These are phyloP conservation scores for Philopedon plagiatum DNA, from an alignment of 2,888 invertebrate genomes.

Conservation along the genomic window DNA sequence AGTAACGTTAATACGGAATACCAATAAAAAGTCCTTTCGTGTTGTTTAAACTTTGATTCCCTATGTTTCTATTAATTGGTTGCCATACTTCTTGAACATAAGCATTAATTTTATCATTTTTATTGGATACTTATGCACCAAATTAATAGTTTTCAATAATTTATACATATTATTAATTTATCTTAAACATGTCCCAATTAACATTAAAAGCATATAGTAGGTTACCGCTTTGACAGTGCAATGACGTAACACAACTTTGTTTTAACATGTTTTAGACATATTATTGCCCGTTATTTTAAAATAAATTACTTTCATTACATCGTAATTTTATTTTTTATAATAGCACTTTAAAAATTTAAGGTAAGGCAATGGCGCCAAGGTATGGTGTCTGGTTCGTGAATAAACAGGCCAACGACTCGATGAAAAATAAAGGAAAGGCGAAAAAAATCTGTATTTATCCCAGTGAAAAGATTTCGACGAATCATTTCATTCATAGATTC, in stretches of 20 bases:
- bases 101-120: constrained; percentile 15
- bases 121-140: neutral
- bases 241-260: neutral
- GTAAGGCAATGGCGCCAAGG: too few species aligned
- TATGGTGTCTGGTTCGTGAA: too few species aligned
- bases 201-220: neutral
- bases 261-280: too few species aligned
- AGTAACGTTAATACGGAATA: neutral
- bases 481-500: too few species aligned
- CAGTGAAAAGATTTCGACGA: too few species aligned
- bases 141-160: neutral
- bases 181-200: constrained; percentile 3
- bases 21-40: neutral
- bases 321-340: too few species aligned
- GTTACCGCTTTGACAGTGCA: neutral
- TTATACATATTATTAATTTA: neutral
- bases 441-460: too few species aligned
- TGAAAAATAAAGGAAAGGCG: too few species aligned
- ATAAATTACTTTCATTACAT: too few species aligned
- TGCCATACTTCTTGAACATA: neutral
- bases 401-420: too few species aligned
- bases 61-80: constrained; percentile 8
- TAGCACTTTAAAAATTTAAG: too few species aligned
- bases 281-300: too few species aligned
- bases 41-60: constrained; percentile 1